These are phyloP conservation scores for Cryptotermes secundus DNA, from an alignment of 1,140 invertebrate genomes.

Conservation along the genomic window DNA sequence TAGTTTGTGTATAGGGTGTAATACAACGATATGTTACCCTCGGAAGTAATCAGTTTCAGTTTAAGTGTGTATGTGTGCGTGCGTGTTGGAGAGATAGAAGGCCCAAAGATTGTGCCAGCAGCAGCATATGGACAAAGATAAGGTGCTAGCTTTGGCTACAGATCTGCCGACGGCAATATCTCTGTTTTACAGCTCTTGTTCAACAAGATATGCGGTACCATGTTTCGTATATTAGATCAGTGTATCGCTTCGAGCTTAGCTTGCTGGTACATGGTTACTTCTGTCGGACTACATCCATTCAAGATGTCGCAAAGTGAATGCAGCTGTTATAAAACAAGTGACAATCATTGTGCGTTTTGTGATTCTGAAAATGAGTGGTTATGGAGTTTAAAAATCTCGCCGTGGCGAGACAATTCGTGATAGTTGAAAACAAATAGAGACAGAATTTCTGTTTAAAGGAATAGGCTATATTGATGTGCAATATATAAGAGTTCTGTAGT, in stretches of 20 bases:
- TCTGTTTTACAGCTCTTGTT: constrained; percentile 12
- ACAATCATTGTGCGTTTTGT: too few species aligned
- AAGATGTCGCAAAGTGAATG: too few species aligned
- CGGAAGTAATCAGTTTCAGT: neutral
- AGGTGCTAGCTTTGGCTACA: constrained; percentile 18
- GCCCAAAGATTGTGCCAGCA: neutral
- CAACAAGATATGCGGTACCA: constrained; percentile 6
- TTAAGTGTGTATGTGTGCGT: neutral
- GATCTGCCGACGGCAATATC: constrained; percentile 14
- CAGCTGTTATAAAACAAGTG: too few species aligned
- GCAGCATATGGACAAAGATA: constrained; percentile 14
- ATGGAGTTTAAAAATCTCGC: too few species aligned
- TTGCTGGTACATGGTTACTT: neutral
- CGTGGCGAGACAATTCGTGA: too few species aligned
- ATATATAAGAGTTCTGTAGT: too few species aligned
- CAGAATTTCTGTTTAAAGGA: too few species aligned
- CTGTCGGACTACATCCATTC: too few species aligned
- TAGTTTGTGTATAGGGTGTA: too few species aligned
- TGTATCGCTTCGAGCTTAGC: constrained; percentile 14
- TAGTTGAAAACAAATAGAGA: too few species aligned
- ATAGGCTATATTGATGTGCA: too few species aligned
- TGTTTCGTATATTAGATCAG: constrained; percentile 19
- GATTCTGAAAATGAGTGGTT: too few species aligned
- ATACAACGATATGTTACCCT: neutral
- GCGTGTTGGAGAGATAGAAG: neutral